These are phyloP conservation scores for Clostera curtula DNA, from an alignment of 2,888 invertebrate species.

Conservation along the genomic window DNA sequence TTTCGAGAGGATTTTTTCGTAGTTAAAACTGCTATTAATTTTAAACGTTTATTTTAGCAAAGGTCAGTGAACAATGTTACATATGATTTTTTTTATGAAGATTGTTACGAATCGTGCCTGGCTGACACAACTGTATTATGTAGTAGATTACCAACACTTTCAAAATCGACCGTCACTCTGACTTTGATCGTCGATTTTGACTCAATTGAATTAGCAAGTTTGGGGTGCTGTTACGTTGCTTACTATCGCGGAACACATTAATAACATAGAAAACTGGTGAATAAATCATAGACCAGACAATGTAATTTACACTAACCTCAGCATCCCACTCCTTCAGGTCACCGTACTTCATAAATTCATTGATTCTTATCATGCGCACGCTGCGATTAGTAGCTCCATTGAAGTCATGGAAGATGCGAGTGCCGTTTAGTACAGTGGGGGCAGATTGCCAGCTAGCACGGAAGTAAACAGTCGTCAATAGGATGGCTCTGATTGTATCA, in stretches of 20 bases:
- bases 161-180: not conserved
- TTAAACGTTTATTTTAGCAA: too few species aligned
- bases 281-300: slow-evolving; percentile 1
- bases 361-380: slow-evolving; percentile 57
- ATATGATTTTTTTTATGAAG: too few species aligned
- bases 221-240: not conserved
- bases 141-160: too few species aligned
- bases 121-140: too few species aligned
- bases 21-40: too few species aligned
- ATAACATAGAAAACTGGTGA: too few species aligned
- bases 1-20: too few species aligned
- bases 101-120: too few species aligned
- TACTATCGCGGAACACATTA: not conserved
- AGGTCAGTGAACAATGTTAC: too few species aligned
- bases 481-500: slow-evolving; percentile 36
- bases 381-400: slow-evolving; percentile 27
- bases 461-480: slow-evolving; percentile 48
- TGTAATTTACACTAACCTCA: slow-evolving; percentile 41
- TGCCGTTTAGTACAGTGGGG: slow-evolving; percentile 61
- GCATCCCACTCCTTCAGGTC: slow-evolving; percentile 51
- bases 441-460: slow-evolving; percentile 58
- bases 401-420: slow-evolving; percentile 38
- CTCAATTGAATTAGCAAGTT: too few species aligned
- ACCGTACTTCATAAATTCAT: slow-evolving; percentile 56
- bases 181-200: too few species aligned